A percentile compares a stretch with the other conserved stretches of the same genome.
These are phyloP conservation scores for Myanophis thanlyinensis DNA, from an alignment of 2,113 vertebrate genomes.

Conservation along the genomic window DNA sequence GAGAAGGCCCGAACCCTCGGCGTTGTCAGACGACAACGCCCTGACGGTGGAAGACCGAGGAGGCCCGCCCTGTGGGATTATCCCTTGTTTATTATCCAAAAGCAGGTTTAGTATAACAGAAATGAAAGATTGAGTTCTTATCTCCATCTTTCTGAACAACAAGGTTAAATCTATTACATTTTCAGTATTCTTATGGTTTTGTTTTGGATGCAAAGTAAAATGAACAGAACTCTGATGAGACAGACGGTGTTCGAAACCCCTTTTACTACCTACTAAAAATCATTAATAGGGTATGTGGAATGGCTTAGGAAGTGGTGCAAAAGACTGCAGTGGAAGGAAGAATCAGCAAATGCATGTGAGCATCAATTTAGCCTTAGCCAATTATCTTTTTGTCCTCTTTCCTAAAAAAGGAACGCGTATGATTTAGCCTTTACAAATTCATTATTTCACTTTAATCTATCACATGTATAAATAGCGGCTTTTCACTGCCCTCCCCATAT, in stretches of 20 bases:
- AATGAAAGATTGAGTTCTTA: not conserved
- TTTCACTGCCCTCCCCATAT: not conserved
- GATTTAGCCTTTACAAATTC: not conserved
- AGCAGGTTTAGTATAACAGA: not conserved
- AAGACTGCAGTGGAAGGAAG: not conserved
- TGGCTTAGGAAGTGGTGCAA: not conserved
- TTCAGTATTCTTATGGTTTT: not conserved
- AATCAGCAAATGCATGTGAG: not conserved
- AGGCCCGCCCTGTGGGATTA: no score
- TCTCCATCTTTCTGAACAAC: not conserved
- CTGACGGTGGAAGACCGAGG: no score
- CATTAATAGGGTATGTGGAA: not conserved
- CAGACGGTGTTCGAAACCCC: not conserved
- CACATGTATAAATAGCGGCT: not conserved
- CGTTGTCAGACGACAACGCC: no score
- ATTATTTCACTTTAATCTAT: not conserved
- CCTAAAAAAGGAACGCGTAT: not conserved
- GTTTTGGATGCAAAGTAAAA: not conserved
- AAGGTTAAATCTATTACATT: not conserved
- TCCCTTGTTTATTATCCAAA: not conserved
- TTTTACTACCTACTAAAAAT: not conserved
- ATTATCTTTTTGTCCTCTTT: not conserved
- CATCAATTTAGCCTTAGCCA: not conserved
- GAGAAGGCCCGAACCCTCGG: no score
- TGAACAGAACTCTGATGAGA: not conserved